Base-by-base conservation (phyloP, 2,113 vertebrate genomes). In the Trematomus loennbergii region DNA sequence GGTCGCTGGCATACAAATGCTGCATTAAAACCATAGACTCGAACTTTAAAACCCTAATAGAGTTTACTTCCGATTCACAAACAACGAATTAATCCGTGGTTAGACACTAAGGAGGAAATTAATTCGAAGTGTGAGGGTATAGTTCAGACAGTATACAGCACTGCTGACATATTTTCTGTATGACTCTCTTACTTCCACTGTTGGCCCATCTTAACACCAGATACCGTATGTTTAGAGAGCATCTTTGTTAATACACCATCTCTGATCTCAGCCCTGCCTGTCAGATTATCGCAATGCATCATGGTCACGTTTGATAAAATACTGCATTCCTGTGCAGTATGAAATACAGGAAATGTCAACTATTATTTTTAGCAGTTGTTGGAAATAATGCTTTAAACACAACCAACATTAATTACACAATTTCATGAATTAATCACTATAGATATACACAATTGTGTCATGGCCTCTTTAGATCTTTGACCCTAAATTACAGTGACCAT, bases 271-370 rank as follows among this genome's bases (percentile, higher is more conserved):
- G 63, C 9, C n/a, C 9, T 15, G 33, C 53, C 17, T 63, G 60
- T 69, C 75, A 78, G 69, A 69, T 83, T 70, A 65, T 17, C 64
- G 72, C 82, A 82, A 68, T 66, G 82, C 85, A 69, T 85, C 77
- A 76, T 49, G 73, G 78, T 86, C 70, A 72, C 0, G 57, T 66
- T 57, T 45, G 53, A 64, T 63, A 60, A 73, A 61, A 46, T 13
- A 54, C 12, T 65, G 46, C 73, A 36, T 86, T 78, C 58, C 16
- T 0, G 50, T 8, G 1, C 69, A 29, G 18, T 33, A 22, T 29
- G 29, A 36, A 18, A 36, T 40, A 40, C 36, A 40, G 36, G 15
- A 46, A 45, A 75, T 29, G 12, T 22, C 52, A 50, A 17, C 18
- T 17, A 3, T 49, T 55, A 29, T 53, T 16, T 15, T 11, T 50